Percentiles rank a stretch among this genome's conserved stretches.
Evolutionary conservation across 2,888 invertebrate species (phyloP).

Genomic region (Anthoptus insignis): DNA sequence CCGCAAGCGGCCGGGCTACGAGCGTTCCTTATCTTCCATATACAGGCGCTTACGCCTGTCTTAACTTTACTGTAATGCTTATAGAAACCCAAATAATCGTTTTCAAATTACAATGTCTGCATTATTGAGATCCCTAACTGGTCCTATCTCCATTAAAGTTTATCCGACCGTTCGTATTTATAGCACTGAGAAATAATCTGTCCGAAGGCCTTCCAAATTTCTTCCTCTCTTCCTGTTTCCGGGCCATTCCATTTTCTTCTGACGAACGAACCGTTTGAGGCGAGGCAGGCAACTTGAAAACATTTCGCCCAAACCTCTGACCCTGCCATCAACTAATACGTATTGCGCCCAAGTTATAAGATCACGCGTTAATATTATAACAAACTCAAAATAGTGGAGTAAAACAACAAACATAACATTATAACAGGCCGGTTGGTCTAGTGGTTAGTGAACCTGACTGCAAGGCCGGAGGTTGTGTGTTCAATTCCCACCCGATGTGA

Average conservation of each 20-base stretch:
- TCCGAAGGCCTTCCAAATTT: slow-evolving; percentile 48
- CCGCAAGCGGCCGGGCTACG: too few relatives aligned
- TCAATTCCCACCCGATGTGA: too few relatives aligned
- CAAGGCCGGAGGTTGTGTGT: too few relatives aligned
- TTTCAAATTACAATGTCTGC: slow-evolving; percentile 21
- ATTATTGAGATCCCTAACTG: slow-evolving; percentile 22
- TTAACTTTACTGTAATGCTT: too few relatives aligned
- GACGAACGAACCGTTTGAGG: slow-evolving; percentile 71
- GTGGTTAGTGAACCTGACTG: too few relatives aligned
- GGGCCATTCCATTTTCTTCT: slow-evolving; percentile 59
- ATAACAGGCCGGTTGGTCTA: too few relatives aligned
- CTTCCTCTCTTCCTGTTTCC: slow-evolving; percentile 54
- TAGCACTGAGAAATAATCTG: slow-evolving; percentile 50
- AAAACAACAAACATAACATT: too few relatives aligned
- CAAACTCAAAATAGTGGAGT: too few relatives aligned
- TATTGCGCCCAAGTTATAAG: slow-evolving; percentile 51
- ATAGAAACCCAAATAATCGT: too few relatives aligned
- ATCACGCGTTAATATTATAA: too few relatives aligned
- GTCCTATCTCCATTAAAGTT: slow-evolving; percentile 49
- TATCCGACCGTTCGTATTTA: slow-evolving; percentile 44
- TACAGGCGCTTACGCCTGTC: too few relatives aligned
- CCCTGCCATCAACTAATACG: slow-evolving; percentile 81
- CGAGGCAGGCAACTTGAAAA: slow-evolving; percentile 63
- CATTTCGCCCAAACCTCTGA: slow-evolving; percentile 70
- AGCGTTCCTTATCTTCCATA: too few relatives aligned